Conservation (phyloP, 2,888 invertebrate genomes). For the Orchesella flavescens region DNA sequence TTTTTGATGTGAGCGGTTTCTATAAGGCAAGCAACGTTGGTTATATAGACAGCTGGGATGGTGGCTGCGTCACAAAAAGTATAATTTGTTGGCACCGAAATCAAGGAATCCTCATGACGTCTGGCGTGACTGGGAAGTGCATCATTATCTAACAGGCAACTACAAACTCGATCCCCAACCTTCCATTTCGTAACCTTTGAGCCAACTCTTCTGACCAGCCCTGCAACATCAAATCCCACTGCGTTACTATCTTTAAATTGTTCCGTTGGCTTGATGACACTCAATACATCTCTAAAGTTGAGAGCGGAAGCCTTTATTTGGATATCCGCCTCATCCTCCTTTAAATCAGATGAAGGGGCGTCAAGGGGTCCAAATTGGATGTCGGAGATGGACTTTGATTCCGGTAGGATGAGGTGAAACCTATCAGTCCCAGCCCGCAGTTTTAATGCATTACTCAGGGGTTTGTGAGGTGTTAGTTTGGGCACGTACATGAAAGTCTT, state of each 20-base stretch:
- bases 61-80: constrained; percentile 32
- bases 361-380: neutral
- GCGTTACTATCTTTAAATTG: neutral
- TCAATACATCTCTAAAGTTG: constrained; percentile 35
- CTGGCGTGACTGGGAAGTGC: constrained; percentile 35
- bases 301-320: constrained; percentile 4
- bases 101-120: neutral
- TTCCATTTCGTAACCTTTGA: constrained; percentile 19
- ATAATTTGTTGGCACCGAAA: neutral
- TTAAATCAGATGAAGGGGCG: no score
- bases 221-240: constrained; percentile 39
- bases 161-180: neutral
- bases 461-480: neutral
- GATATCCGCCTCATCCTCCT: constrained; percentile 18
- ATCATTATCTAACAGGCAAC: neutral
- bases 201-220: constrained; percentile 28
- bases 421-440: neutral
- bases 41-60: constrained; percentile 27
- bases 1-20: constrained; percentile 1
- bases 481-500: neutral
- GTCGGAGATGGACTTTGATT: neutral
- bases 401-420: neutral
- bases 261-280: constrained; percentile 27
- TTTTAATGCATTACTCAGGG: neutral
- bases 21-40: neutral